Percentiles rank a stretch among this genome's conserved stretches.
These are phyloP conservation scores for Drosophila helvetica DNA, from an alignment of 2,888 invertebrate species.

Conservation along the genomic window DNA sequence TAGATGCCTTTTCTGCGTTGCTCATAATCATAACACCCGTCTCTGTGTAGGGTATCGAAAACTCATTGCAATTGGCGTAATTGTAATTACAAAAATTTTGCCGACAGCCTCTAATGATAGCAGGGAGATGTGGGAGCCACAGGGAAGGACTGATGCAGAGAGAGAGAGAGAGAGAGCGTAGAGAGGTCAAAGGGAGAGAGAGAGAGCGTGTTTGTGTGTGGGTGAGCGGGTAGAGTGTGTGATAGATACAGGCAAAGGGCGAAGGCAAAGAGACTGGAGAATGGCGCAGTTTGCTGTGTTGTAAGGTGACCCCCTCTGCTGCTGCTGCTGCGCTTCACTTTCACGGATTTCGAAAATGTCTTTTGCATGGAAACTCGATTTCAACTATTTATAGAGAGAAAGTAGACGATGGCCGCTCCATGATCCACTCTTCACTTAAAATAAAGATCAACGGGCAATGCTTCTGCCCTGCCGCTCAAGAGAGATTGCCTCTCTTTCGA, in stretches of 20 bases:
- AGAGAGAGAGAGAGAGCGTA: background rate
- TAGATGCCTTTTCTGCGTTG: no score
- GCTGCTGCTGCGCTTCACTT: slow-evolving; percentile 51
- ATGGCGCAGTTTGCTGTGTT: slow-evolving; percentile 23
- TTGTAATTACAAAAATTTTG: slow-evolving; percentile 60
- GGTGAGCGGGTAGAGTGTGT: background rate
- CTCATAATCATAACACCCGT: background rate
- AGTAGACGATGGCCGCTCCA: slow-evolving; percentile 47
- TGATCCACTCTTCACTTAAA: slow-evolving; percentile 5
- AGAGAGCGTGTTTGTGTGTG: background rate
- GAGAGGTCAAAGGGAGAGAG: slow-evolving; percentile 7
- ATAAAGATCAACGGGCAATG: slow-evolving; percentile 10
- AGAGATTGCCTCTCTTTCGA: background rate
- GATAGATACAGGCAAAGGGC: no score
- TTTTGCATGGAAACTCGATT: slow-evolving; percentile 68
- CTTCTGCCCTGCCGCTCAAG: background rate
- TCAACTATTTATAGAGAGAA: slow-evolving; percentile 74
- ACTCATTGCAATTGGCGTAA: slow-evolving; percentile 54
- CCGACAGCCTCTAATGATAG: slow-evolving; percentile 26
- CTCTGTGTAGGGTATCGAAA: slow-evolving; percentile 18
- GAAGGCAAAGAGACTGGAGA: background rate
- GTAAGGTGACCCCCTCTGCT: slow-evolving; percentile 13
- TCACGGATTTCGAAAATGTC: slow-evolving; percentile 61
- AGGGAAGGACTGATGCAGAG: background rate
- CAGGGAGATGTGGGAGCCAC: background rate